These are phyloP conservation scores for Hippocampus barbouri DNA, from an alignment of 2,113 vertebrate genomes.

Conservation along the genomic window DNA sequence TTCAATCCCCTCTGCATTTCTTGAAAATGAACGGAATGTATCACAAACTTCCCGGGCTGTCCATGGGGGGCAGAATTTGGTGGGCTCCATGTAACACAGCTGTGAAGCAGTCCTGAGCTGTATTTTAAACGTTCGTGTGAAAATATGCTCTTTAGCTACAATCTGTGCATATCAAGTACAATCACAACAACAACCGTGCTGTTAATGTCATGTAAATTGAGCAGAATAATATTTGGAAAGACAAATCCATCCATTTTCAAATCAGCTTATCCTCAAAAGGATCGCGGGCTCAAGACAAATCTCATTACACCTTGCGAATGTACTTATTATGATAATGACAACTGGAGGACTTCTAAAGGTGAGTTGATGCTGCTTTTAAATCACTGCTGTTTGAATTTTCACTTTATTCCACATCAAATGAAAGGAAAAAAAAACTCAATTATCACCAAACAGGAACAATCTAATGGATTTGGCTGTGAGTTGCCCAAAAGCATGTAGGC, in stretches of 20 bases:
- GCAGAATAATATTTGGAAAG: no score
- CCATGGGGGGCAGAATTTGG: no score
- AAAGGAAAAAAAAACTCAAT: slow-evolving; percentile 1
- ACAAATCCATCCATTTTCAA: no score
- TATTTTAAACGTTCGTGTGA: no score
- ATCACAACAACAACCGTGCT: neutral
- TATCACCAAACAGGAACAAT: slow-evolving; percentile 31
- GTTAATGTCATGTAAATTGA: neutral
- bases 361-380: neutral
- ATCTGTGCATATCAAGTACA: neutral
- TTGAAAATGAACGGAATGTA: neutral
- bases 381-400: neutral
- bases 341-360: neutral
- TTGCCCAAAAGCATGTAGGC: slow-evolving; percentile 32
- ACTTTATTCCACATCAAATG: neutral
- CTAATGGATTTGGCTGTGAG: slow-evolving; percentile 24
- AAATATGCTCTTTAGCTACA: neutral
- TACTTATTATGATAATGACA: neutral
- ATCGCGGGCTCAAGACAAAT: no score
- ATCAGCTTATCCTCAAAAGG: no score
- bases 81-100: neutral
- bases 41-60: neutral
- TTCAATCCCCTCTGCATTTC: no score
- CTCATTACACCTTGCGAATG: neutral
- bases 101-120: neutral